phyloP scores from a whole-genome alignment of 2,888 invertebrate genomes.

The Oxyteleia sp. region DNA sequence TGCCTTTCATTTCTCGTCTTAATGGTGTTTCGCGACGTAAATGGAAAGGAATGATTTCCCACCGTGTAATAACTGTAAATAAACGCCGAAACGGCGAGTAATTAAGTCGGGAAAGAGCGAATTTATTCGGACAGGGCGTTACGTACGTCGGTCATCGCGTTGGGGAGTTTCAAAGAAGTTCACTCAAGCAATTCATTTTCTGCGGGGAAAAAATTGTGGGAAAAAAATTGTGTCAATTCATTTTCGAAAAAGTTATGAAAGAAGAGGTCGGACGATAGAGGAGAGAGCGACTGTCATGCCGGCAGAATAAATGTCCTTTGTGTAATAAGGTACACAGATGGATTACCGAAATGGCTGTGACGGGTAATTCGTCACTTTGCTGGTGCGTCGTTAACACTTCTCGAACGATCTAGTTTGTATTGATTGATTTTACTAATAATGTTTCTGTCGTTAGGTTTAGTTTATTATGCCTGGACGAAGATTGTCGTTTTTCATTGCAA shows the following conservation, averaged over 20 bases:
- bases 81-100: too few species aligned
- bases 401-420: conserved; percentile 49
- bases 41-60: too few species aligned
- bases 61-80: too few species aligned
- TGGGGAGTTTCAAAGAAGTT: too few species aligned
- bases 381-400: conserved; percentile 61
- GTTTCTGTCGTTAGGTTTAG: conserved; percentile 26
- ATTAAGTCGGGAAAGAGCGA: too few species aligned
- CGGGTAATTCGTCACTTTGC: conserved; percentile 75
- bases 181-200: too few species aligned
- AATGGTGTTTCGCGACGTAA: too few species aligned
- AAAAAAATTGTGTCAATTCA: conserved; percentile 43
- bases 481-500: too few species aligned
- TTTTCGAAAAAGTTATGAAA: conserved; percentile 40
- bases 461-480: conserved; percentile 8
- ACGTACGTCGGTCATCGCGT: too few species aligned
- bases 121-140: too few species aligned
- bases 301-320: conserved; percentile 60
- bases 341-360: conserved; percentile 73
- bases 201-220: conserved; percentile 5
- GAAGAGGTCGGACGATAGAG: conserved; percentile 17
- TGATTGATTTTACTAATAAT: conserved; percentile 68
- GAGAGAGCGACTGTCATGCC: conserved; percentile 51
- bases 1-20: too few species aligned
- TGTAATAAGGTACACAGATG: conserved; percentile 76